A percentile compares a stretch with the other conserved stretches of the same genome.
Evolutionary conservation across 2,113 vertebrate species (phyloP).

Genomic region (Zapus hudsonius): DNA sequence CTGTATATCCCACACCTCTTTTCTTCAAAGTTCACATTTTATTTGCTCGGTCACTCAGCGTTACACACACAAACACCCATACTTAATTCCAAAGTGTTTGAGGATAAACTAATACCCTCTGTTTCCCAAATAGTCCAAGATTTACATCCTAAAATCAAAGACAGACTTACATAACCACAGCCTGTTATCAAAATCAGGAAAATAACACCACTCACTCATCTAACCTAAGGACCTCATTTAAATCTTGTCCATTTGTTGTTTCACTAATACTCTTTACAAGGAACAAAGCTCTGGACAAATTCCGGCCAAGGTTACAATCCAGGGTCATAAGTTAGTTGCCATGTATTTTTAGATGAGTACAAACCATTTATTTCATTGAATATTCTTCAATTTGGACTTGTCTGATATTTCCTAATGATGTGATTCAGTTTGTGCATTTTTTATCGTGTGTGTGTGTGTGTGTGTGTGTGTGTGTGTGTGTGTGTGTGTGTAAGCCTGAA

Average conservation of each 20-base stretch:
- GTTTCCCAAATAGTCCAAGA: background rate
- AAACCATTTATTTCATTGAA: background rate
- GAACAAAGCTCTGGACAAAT: background rate
- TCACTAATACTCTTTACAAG: background rate
- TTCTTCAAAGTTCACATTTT: background rate
- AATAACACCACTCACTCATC: background rate
- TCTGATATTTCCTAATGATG: background rate
- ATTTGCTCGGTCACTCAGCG: constrained; percentile 6
- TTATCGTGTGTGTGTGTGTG: too few species aligned
- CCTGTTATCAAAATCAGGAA: background rate
- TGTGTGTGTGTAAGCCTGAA: too few species aligned
- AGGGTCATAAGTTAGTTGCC: background rate
- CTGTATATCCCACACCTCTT: background rate
- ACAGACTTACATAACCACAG: background rate
- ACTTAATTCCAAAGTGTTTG: background rate
- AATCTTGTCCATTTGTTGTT: background rate
- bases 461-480: too few species aligned
- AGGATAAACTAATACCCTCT: constrained; percentile 16
- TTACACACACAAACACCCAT: background rate
- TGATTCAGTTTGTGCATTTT: background rate
- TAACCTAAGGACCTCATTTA: background rate
- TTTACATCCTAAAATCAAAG: background rate
- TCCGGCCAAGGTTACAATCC: background rate
- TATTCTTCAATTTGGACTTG: background rate
- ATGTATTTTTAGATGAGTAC: background rate